Base-by-base conservation (phyloP, 2,888 invertebrate species). In the Campoletis raptor region DNA sequence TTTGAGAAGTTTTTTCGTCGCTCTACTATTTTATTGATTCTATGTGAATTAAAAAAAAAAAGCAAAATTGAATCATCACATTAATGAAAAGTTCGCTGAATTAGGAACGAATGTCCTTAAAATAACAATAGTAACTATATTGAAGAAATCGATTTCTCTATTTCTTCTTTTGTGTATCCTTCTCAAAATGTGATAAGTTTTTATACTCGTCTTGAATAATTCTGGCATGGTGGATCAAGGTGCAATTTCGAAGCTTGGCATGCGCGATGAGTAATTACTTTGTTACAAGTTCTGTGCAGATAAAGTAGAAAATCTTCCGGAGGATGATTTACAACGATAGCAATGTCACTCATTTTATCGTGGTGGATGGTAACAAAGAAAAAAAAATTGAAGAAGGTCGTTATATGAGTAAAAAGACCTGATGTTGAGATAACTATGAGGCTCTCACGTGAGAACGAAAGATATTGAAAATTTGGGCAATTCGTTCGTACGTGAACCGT, bases 261-360 rank as follows among this genome's bases (percentile, higher is more conserved):
- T 92, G 92, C 91, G 92, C 92, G 91, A 91, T 90, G 90, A 90
- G 91, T 93, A 93, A 93, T 93, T 93, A 92, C 92, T 91, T 92
- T 92, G 93, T 92, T 93, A 91, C 91, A 91, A 90, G 90, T 90
- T 91, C 89, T 90, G 77, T 86, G 76, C 77, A 87, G 76, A 83
- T 69, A 61, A 54, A 21, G 24, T 37, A 42, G 48, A 48, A 61
- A n/a, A 37, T 57, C n/a, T 12, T 21, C 1, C 7, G 10, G 45
- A 37, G 45, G 21, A 42, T 72, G 36, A 21, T 2, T 21, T 1
- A 21, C 42, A 48, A 21, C 37, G 61, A 30, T 48, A 30, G 48
- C 61, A 36, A 30, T 24, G 45, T 64, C 88, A 83, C 2, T 48
- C 72, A 61, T 82, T 73, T 61, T 77, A 76, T 77, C 78, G 77